A percentile compares a stretch with the other conserved stretches of the same genome.
phyloP scores from a whole-genome alignment of 2,888 invertebrate genomes.

The Andrena flavipes region DNA sequence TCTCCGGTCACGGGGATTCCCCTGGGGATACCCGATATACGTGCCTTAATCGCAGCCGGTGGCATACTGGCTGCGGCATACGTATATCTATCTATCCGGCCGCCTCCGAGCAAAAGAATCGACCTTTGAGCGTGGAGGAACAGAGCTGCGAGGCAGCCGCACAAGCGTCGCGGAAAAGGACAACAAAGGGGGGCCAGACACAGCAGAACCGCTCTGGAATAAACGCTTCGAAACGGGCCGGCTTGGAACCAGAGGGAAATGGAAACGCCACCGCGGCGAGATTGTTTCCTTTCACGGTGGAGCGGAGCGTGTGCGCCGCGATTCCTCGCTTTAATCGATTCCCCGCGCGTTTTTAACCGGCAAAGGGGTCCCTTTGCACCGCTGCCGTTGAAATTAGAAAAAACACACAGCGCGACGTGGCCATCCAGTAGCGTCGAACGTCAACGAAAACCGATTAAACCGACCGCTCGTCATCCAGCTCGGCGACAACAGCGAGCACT shows the following conservation, averaged over 20 bases:
- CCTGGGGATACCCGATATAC: constrained; percentile 77
- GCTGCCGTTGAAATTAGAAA: no score
- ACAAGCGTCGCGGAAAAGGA: constrained; percentile 21
- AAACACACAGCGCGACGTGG: no score
- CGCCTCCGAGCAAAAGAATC: constrained; percentile 63
- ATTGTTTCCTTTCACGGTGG: constrained; percentile 53
- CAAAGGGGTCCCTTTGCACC: constrained; percentile 1
- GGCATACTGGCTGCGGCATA: constrained; percentile 59
- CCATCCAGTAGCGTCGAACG: no score
- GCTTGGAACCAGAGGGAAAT: constrained; percentile 32
- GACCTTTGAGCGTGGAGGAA: constrained; percentile 58
- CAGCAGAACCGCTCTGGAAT: constrained; percentile 24
- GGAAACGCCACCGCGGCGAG: constrained; percentile 40
- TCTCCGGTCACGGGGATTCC: constrained; percentile 77
- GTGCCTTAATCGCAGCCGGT: constrained; percentile 77
- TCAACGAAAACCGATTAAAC: no score
- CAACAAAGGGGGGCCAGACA: constrained; percentile 36
- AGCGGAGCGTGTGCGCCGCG: background rate
- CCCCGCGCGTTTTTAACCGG: constrained; percentile 24
- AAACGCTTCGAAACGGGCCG: constrained; percentile 29
- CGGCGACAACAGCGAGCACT: background rate
- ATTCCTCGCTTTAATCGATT: constrained; percentile 41
- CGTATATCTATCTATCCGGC: constrained; percentile 29
- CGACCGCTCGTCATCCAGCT: background rate
- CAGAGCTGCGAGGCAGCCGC: constrained; percentile 41